Evolutionary conservation across 2,113 vertebrate species (phyloP), one percentile per base, ranked within the genome.

Genomic region (Willisornis vidua): DNA sequence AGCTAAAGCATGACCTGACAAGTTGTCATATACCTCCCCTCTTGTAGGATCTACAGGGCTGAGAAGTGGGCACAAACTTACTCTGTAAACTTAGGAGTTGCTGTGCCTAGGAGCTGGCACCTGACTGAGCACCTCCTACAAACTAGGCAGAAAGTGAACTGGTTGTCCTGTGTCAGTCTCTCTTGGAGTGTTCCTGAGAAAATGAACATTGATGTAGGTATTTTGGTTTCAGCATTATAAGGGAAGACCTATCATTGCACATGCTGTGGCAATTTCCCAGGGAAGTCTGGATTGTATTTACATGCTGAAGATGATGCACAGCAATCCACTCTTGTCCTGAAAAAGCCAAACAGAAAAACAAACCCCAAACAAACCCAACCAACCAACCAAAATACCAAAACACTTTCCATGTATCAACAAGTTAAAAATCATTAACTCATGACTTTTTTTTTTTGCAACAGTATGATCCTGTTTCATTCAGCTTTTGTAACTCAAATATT

Each of bases 21-120:
- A 23, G 58, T 18, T 51, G 49, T 52, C 2, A 4, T 28, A 7
- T 6, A 65, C 1, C 0, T 33, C 12, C 26, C 15, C 19, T 74
- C 1, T 41, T 28, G 17, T 10, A 46, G 45, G 68, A 46, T 23
- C 20, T 39, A 10, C 70, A 58, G 61, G 28, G 52, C 33, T 78
- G 31, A 39, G 71, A 37, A 43, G 7, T 12, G 65, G 10, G 3
- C 1, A 2, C 35, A 28, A 62, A 61, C 33, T 35, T 61, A 18
- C 26, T 43, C 37, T 39, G 13, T 39, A n/a, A 62, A 22, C 24
- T 28, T 3, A 7, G 10, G 26, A 61, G 51, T 5, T 23, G 52
- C 43, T 33, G 41, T 3, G 18, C 20, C 18, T 1, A 5, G 20
- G n/a, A 80, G 12, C 24, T 54, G 22, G 26, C 43, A 43, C 24